Base-by-base conservation (phyloP, 64 coral and sea anemone species). In the Actinia equina region DNA sequence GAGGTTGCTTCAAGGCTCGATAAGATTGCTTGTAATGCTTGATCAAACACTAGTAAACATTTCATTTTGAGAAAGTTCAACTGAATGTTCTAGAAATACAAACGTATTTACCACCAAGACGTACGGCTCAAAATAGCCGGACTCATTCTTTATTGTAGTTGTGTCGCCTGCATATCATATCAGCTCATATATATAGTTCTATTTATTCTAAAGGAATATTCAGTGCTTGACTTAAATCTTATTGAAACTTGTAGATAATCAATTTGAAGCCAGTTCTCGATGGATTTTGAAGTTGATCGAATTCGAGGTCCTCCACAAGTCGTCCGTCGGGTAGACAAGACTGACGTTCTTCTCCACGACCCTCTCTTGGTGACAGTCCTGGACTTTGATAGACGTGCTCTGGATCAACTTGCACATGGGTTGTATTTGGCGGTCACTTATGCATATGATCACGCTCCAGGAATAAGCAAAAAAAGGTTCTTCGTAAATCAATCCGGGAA, bases 391-490 rank as follows among this genome's bases (percentile, higher is more conserved):
- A 5, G 78, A 51, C 43, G 78, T 9, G 78, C 78, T 5, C 43
- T 81, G 17, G 78, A 81, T 81, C 78, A 81, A 16, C 78, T 81
- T 22, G 78, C 78, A n/a, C 78, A 81, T 49, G 78, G 43, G 13
- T 22, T 81, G 10, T 44, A 81, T 37, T 46, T 81, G 78, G 13
- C 18, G 16, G 78, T 81, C 0, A 81, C 15, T 19, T 52, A 10
- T 16, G 52, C 78, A 19, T 81, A 81, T 19, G 52, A 81, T 44
- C 78, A 81, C 19, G 78, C 78, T 20, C 78, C 14, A 22, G 78
- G 78, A 46, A 81, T 81, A 74, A 74, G 41, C 43, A 81, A 81
- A 81, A 14, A 14, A 5, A 20, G 49, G 1, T 81, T 81, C 78
- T 81, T 81, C 7, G 30, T 37, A 37, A 81, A 81, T 52, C 7